phyloP scores from a whole-genome alignment of 2,888 invertebrate species.

The Drosophila antonietae region DNA sequence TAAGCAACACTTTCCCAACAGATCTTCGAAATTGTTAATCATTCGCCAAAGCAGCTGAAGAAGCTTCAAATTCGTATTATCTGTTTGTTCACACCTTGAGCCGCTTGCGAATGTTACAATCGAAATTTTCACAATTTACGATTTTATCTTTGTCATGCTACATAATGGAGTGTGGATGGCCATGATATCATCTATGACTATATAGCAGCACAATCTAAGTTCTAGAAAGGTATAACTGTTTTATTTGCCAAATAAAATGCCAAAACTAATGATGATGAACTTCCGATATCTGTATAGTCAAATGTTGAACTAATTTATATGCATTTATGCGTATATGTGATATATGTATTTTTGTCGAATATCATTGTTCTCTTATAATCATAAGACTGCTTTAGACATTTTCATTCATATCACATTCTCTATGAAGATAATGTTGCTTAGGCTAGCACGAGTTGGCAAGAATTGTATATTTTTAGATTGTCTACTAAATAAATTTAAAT shows the following conservation, averaged over 20 bases:
- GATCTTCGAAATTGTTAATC: constrained; percentile 18
- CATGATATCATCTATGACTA: neutral
- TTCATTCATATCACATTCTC: neutral
- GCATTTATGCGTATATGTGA: neutral
- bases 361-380: neutral
- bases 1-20: constrained; percentile 68
- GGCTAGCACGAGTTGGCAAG: neutral
- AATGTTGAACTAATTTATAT: neutral
- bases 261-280: neutral
- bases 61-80: constrained; percentile 12
- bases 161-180: neutral
- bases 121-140: constrained; percentile 4
- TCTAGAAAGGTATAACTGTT: neutral
- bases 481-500: no score
- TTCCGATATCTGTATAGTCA: neutral
- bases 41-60: neutral
- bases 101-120: constrained; percentile 3
- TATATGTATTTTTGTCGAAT: neutral
- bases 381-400: neutral
- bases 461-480: neutral
- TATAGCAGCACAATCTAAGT: neutral
- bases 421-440: no score
- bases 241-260: neutral
- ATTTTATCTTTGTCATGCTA: constrained; percentile 8
- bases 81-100: constrained; percentile 9